Evolutionary conservation across 2,113 vertebrate genomes (phyloP), one percentile per base, ranked within the genome.

Genomic region (Picathartes gymnocephalus): DNA sequence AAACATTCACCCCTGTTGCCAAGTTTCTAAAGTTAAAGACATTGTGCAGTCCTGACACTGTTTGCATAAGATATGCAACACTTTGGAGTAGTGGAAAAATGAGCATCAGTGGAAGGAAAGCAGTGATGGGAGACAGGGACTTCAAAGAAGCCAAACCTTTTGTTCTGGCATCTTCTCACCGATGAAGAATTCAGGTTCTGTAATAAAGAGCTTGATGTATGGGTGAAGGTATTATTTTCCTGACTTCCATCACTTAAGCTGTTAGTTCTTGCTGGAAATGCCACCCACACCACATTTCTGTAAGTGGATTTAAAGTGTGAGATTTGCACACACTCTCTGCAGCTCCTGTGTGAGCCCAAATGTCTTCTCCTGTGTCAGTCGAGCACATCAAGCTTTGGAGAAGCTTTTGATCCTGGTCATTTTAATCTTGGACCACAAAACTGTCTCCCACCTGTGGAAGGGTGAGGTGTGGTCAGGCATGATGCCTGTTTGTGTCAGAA

Each of bases 61-160:
- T 40, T 93, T 86, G n/a, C 4, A 0, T 60, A 28, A 56, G 48
- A 45, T 25, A 45, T 51, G 33, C 42, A 47, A 61, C 51, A 15
- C 53, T 64, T 64, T 70, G 28, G 22, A 35, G 10, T 9, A 47
- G 68, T 82, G 61, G 69, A 62, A 78, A 48, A 92, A 78, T 1
- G 10, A 92, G 39, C 80, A 50, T 60, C 71, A 72, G 42, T 78
- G 72, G 72, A 78, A 66, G 61, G 56, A 58, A 61, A 86, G 68
- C 56, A 50, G 72, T 30, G 37, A 74, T 2, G 9, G 60, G 58
- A 84, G 25, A 27, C 72, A 77, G 33, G 33, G 64, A 74, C 86
- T 92, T 91, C 21, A 91, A 62, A 93, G 64, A 18, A 71, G 31
- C 64, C 45, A 66, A 37, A 39, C 23, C 48, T 87, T 91, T 79